Evolutionary conservation across 30 jellyfish, hydroid and myxozoan species (phyloP), one percentile per base, ranked within the genome.

Genomic region (Chrysaora quinquecirrha): DNA sequence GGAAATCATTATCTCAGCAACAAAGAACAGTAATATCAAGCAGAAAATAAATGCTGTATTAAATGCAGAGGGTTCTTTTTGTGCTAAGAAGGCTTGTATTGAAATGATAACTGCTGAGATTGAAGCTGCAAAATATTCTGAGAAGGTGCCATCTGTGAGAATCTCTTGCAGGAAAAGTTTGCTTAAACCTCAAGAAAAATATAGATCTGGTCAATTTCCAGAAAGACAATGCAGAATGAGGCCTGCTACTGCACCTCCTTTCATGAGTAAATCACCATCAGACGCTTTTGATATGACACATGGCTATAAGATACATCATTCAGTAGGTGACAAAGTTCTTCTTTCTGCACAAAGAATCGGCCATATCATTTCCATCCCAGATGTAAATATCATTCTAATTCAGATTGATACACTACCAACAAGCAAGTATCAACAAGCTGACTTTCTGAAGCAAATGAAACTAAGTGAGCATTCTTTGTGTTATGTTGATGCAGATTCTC

Each of bases 221-320:
- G 83, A 34, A 34, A 69, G 11, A 21, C 58, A 22, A 24, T 43
- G 46, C 35, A 12, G 30, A 21, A 30, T 38, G n/a, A 30, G 90
- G 47, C 93, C 93, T n/a, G 31, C 71, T 1, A 82, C 93, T 3
- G 85, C 86, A 48, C 93, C 93, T 14, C 68, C 76, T 6, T 24
- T 31, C 2, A 21, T 50, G 12, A 31, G 50, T 0, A 46, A 32
- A 33, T 7, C 19, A 22, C 56, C 48, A 20, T 20, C 28, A 4
- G 21, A n/a, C 23, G 9, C 34, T 20, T 4, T 4, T 25, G 32
- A 60, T 4, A 10, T 10, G 6, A 60, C 72, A 6, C 76, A 64
- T 27, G 27, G 29, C 12, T 0, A 2, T 49, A 58, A 33, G 2
- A 38, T 16, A 6, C 21, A 23, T 2, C 89, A 77, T 18, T 34